phyloP scores from a whole-genome alignment of 2,797 vertebrate genomes.

The Eospalax fontanierii region DNA sequence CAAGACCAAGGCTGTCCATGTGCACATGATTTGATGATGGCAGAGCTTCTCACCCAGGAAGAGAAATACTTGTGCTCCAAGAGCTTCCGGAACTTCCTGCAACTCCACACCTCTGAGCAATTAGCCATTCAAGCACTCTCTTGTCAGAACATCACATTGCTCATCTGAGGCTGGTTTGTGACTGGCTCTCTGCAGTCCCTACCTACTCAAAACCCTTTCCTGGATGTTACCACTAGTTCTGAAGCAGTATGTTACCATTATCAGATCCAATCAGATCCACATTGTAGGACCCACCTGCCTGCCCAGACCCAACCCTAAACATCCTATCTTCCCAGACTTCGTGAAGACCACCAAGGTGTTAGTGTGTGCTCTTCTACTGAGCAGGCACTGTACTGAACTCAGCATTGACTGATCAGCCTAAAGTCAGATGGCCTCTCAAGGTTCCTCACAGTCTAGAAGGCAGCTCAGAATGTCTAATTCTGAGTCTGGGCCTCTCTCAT shows the following conservation, averaged over 20 bases:
- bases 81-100: background rate
- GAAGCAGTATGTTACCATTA: rapidly evolving
- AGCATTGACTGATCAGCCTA: background rate
- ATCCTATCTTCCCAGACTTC: background rate
- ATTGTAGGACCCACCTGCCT: background rate
- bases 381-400: background rate
- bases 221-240: background rate
- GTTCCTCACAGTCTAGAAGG: background rate
- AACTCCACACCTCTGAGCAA: background rate
- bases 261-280: background rate
- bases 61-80: background rate
- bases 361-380: background rate
- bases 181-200: background rate
- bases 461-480: background rate
- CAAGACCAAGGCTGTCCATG: background rate
- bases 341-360: background rate
- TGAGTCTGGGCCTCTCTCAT: background rate
- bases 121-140: no score
- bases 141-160: background rate
- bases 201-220: background rate
- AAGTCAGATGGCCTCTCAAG: background rate
- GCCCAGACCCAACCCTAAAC: background rate
- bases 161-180: background rate
- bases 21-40: background rate
- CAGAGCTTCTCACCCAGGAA: background rate